Conservation (phyloP, 2,797 vertebrate species). For the Potorous gilbertii region DNA sequence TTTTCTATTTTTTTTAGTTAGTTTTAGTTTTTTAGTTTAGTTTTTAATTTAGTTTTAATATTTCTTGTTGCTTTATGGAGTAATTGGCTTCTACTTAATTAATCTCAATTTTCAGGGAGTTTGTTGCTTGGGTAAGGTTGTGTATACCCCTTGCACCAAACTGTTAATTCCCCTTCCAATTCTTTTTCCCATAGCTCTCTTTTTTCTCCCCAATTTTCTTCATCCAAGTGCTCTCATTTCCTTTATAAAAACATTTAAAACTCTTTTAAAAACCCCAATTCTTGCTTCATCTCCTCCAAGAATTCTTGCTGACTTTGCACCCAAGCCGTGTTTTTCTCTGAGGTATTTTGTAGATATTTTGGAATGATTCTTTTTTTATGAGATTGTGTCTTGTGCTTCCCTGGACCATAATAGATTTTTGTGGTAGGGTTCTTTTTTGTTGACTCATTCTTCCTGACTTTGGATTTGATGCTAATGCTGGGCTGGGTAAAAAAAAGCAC, state of each 20-base stretch:
- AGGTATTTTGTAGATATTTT: background rate
- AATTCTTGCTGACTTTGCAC: background rate
- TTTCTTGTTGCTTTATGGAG: background rate
- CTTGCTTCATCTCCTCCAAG: background rate
- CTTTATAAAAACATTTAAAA: background rate
- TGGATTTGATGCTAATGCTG: background rate
- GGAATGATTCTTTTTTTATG: background rate
- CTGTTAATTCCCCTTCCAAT: background rate
- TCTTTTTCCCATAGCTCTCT: background rate
- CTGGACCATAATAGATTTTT: background rate
- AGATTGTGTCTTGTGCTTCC: background rate
- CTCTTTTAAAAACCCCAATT: background rate
- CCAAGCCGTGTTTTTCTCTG: background rate
- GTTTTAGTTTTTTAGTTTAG: background rate
- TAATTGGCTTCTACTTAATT: background rate
- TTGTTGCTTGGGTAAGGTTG: background rate
- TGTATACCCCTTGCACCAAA: background rate
- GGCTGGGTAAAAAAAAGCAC: background rate
- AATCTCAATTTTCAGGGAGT: background rate
- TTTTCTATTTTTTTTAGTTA: background rate
- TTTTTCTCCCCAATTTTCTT: background rate
- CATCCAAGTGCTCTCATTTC: background rate
- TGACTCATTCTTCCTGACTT: background rate
- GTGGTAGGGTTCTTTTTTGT: background rate
- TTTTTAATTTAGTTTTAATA: background rate